Evolutionary conservation across 2,797 vertebrate species (phyloP).

Genomic region (Leptodactylus fallax): DNA sequence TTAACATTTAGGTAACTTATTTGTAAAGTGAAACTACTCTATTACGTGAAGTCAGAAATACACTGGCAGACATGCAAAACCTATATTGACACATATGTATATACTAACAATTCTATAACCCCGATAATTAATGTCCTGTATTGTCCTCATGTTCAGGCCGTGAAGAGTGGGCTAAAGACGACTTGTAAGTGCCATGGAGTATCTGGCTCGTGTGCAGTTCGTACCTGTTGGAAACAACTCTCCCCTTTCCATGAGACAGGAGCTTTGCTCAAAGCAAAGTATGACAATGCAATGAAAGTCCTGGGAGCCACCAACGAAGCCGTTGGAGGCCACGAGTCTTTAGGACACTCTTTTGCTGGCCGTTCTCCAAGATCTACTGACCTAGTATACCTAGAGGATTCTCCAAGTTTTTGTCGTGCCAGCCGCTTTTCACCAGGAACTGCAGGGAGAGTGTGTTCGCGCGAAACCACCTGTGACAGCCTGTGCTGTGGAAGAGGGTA

Average conservation of each 20-base stretch:
- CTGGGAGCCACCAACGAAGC: slow-evolving; percentile 92
- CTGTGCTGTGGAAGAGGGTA: slow-evolving; percentile 96
- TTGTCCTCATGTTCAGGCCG: slow-evolving; percentile 77
- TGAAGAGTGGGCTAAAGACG: slow-evolving; percentile 94
- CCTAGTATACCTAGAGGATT: slow-evolving; percentile 94
- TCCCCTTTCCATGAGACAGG: slow-evolving; percentile 94
- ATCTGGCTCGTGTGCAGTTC: slow-evolving; percentile 93
- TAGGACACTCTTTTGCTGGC: slow-evolving; percentile 67
- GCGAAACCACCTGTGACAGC: slow-evolving; percentile 92
- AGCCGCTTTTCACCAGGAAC: slow-evolving; percentile 93
- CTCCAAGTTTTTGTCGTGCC: slow-evolving; percentile 93
- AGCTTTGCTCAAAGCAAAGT: slow-evolving; percentile 88
- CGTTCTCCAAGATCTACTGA: slow-evolving; percentile 81
- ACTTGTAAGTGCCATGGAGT: slow-evolving; percentile 98
- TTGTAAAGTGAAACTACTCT: not conserved
- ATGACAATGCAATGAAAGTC: slow-evolving; percentile 86
- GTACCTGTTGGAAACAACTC: slow-evolving; percentile 98
- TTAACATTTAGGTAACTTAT: not conserved
- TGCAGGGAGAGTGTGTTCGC: slow-evolving; percentile 85
- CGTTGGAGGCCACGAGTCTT: slow-evolving; percentile 81
- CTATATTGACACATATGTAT: not conserved
- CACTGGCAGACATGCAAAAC: too few relatives aligned
- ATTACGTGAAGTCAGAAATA: not conserved
- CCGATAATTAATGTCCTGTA: not conserved
- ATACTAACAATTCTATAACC: not conserved